phyloP scores from a whole-genome alignment of 2,888 invertebrate species.

The Axea sp. region DNA sequence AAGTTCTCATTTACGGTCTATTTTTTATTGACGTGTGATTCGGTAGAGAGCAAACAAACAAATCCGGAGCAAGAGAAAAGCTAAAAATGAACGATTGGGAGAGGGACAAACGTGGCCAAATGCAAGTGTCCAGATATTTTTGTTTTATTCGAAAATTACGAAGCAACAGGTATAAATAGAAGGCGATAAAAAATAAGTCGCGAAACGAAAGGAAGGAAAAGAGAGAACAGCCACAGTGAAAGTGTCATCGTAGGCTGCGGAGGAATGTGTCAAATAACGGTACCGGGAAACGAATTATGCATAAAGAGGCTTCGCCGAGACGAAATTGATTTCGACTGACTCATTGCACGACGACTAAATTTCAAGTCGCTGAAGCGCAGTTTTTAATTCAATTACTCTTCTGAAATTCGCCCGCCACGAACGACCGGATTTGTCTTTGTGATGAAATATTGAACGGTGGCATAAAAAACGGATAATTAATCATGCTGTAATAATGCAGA shows the following conservation, averaged over 20 bases:
- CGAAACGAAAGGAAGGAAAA: neutral
- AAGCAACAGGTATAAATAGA: neutral
- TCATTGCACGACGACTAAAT: slow-evolving; percentile 27
- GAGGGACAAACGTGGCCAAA: no score
- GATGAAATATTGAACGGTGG: no score
- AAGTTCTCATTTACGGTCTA: no score
- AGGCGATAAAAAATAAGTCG: no score
- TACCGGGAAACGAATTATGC: slow-evolving; percentile 23
- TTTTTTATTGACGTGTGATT: no score
- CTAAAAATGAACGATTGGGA: no score
- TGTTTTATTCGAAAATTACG: neutral
- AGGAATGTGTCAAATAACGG: slow-evolving; percentile 41
- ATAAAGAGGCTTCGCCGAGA: slow-evolving; percentile 17
- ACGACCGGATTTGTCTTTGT: no score
- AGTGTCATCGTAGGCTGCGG: slow-evolving; percentile 1
- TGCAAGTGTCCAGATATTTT: neutral
- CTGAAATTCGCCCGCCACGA: no score
- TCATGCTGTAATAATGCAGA: no score
- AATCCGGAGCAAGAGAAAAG: no score
- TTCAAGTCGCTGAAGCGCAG: slow-evolving; percentile 19
- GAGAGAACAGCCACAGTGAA: slow-evolving; percentile 10
- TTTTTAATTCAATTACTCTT: slow-evolving; percentile 3
- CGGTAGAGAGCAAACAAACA: no score
- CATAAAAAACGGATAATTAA: no score
- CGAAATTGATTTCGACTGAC: slow-evolving; percentile 25